phyloP scores from a whole-genome alignment of 2,888 invertebrate genomes.

The Thymelicus sylvestris region DNA sequence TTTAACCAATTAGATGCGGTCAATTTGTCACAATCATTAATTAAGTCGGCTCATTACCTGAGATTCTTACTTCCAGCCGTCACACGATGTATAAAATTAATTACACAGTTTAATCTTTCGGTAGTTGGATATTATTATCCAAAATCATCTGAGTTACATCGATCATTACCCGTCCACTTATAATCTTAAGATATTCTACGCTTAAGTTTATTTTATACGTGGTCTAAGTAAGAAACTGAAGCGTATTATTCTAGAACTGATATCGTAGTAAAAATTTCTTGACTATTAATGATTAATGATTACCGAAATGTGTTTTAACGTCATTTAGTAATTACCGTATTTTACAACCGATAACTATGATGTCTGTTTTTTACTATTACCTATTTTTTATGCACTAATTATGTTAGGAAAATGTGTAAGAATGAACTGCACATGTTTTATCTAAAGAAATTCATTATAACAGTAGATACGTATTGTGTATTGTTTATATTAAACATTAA shows the following conservation, averaged over 20 bases:
- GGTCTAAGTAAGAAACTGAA: background rate
- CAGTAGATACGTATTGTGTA: no score
- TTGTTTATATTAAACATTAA: no score
- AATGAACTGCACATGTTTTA: no score
- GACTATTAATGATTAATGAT: no score
- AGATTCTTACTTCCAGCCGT: background rate
- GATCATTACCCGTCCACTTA: conserved; percentile 12
- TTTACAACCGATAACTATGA: no score
- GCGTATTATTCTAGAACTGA: background rate
- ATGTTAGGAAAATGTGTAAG: no score
- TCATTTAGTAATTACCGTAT: no score
- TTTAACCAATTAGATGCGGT: background rate
- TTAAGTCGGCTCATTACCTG: conserved; percentile 6
- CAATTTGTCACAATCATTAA: conserved; percentile 12
- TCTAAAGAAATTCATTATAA: no score
- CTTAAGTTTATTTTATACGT: background rate
- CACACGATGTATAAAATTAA: conserved; percentile 2
- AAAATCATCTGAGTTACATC: conserved; percentile 16
- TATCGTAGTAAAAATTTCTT: no score
- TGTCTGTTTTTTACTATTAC: no score
- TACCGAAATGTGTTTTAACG: no score
- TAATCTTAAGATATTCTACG: background rate
- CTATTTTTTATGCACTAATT: no score
- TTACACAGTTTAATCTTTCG: conserved; percentile 21
- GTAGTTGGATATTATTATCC: background rate